Conservation (phyloP, 2,797 vertebrate species). For the Anabacerthia variegaticeps region DNA sequence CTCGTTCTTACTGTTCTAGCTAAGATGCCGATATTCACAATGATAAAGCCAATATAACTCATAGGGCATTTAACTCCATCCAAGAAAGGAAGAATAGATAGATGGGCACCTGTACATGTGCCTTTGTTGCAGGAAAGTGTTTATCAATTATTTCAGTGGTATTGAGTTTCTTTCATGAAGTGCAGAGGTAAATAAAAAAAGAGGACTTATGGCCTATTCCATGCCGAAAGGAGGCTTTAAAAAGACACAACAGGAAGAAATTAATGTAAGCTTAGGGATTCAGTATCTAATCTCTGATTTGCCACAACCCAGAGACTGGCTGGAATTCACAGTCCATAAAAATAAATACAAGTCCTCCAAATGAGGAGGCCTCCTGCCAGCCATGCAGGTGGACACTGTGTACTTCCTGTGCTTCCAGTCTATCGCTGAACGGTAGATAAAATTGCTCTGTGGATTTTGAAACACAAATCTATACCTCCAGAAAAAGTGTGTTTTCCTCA, state of each 20-base stretch:
- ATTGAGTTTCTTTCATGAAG: background rate
- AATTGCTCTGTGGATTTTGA: background rate
- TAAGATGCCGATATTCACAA: background rate
- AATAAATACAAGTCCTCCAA: background rate
- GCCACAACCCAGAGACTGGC: background rate
- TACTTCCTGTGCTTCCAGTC: rapidly evolving
- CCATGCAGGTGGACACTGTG: rapidly evolving
- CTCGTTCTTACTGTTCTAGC: background rate
- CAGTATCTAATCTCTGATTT: background rate
- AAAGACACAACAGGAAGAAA: background rate
- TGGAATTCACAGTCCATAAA: background rate
- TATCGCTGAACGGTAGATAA: background rate
- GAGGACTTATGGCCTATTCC: background rate
- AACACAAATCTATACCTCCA: background rate
- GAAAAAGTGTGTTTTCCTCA: background rate
- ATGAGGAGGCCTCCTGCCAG: rapidly evolving
- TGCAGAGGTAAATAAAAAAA: background rate
- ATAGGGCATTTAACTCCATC: background rate
- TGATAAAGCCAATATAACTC: background rate
- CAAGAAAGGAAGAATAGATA: background rate
- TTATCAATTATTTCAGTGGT: background rate
- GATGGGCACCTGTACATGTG: background rate
- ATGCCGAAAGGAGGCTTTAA: background rate
- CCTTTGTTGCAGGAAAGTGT: background rate
- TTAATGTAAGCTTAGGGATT: background rate